phyloP scores from a whole-genome alignment of 2,797 vertebrate genomes.

The Alfaro cultratus region DNA sequence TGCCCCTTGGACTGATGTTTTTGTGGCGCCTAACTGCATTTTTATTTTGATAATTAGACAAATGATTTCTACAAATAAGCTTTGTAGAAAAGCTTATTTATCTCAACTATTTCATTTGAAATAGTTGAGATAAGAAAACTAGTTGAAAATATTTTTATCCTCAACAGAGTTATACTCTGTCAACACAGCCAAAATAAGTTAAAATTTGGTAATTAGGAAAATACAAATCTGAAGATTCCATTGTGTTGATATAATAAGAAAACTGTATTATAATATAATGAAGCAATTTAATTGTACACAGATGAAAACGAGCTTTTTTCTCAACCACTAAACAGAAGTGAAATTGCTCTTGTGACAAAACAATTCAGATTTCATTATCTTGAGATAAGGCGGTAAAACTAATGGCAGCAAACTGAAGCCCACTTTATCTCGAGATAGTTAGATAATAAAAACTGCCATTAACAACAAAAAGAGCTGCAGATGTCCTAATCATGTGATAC shows the following conservation, averaged over 20 bases:
- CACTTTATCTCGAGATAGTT: not conserved
- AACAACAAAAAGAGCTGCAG: not conserved
- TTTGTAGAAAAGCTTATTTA: no score
- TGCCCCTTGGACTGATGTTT: no score
- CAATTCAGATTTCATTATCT: not conserved
- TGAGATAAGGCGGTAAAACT: not conserved
- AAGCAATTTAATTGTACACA: no score
- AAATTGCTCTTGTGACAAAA: not conserved
- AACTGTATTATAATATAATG: not conserved
- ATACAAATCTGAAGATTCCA: not conserved
- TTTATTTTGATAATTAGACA: not conserved
- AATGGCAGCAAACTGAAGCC: not conserved
- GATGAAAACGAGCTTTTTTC: not conserved
- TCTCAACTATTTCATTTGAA: not conserved
- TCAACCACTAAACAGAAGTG: not conserved
- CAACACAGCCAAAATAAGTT: not conserved
- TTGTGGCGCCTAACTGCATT: no score
- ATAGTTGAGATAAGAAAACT: not conserved
- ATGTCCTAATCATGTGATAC: not conserved
- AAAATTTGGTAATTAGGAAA: not conserved
- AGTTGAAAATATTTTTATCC: not conserved
- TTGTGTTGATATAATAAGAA: not conserved
- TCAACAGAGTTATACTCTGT: not conserved
- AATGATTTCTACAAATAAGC: not conserved
- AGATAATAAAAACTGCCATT: not conserved